Evolutionary conservation across 2,888 invertebrate genomes (phyloP).

Genomic region (Rhingia campestris): DNA sequence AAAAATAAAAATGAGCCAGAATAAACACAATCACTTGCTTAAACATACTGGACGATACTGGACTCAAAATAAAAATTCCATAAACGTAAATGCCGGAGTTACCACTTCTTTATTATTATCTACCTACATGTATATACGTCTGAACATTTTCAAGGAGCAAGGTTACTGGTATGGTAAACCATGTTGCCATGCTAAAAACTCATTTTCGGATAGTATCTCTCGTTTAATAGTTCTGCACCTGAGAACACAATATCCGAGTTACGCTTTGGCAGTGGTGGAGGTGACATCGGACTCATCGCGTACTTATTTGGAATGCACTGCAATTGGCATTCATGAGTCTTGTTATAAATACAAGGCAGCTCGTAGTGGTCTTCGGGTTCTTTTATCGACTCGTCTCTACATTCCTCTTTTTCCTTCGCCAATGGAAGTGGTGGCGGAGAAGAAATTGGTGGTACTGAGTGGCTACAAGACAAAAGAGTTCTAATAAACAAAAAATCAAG

Average conservation of each 20-base stretch:
- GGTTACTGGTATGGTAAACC: too few species aligned
- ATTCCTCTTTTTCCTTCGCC: not conserved
- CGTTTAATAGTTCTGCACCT: conserved; percentile 1
- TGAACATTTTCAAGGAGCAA: too few species aligned
- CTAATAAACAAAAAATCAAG: conserved; percentile 39
- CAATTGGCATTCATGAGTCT: conserved; percentile 61
- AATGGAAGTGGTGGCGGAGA: not conserved
- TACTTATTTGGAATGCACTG: conserved; percentile 74
- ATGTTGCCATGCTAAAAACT: conserved; percentile 7
- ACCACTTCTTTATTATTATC: too few species aligned
- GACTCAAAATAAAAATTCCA: too few species aligned
- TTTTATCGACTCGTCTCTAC: not conserved
- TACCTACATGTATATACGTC: too few species aligned
- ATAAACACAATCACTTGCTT: too few species aligned
- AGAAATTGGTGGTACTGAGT: not conserved
- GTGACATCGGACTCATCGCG: conserved; percentile 76
- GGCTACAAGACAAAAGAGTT: conserved; percentile 39
- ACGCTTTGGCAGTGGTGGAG: conserved; percentile 80
- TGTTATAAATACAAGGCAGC: conserved; percentile 64
- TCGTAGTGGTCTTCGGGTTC: conserved; percentile 56
- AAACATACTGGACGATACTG: too few species aligned
- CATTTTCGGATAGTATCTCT: conserved; percentile 11
- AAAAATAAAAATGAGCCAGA: too few species aligned
- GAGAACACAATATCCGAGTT: conserved; percentile 75
- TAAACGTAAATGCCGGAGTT: too few species aligned